A percentile compares a stretch with the other conserved stretches of the same genome.
Evolutionary conservation across 2,113 vertebrate species (phyloP).

Genomic region (Rallus limicola): DNA sequence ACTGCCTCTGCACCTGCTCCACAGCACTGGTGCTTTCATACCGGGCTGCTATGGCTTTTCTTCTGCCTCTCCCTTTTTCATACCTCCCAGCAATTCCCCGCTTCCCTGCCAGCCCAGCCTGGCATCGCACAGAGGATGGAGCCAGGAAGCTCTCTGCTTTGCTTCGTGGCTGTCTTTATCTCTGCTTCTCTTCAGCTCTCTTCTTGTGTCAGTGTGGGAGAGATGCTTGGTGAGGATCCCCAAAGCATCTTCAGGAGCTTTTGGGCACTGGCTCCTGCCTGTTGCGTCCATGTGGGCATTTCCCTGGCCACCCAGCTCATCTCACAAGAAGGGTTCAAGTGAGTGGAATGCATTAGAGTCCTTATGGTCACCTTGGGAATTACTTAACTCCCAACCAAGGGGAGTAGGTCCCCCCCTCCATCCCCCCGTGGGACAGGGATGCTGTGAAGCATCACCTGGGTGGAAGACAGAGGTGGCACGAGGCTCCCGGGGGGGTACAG

Average conservation of each 20-base stretch:
- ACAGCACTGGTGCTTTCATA: neutral
- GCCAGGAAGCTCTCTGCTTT: neutral
- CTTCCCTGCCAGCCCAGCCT: neutral
- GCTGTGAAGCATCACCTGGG: neutral
- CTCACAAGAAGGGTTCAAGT: neutral
- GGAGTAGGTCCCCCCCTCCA: neutral
- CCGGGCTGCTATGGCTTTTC: neutral
- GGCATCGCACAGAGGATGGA: rapidly evolving
- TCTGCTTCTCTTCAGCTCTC: neutral
- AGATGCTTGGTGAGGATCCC: neutral
- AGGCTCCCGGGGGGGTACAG: neutral
- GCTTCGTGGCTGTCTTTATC: neutral
- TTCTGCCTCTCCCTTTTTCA: neutral
- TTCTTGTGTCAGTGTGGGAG: neutral
- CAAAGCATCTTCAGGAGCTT: neutral
- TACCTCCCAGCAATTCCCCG: neutral
- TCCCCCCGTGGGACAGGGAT: neutral
- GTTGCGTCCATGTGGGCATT: rapidly evolving
- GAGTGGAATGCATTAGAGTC: rapidly evolving
- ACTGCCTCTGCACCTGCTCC: constrained; percentile 51
- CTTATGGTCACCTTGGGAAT: neutral
- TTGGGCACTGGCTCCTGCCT: rapidly evolving
- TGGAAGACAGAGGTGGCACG: neutral
- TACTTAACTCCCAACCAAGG: neutral
- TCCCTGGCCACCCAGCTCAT: neutral